phyloP scores from a whole-genome alignment of 2,797 vertebrate genomes.

The Hypotaenidia okinawae region DNA sequence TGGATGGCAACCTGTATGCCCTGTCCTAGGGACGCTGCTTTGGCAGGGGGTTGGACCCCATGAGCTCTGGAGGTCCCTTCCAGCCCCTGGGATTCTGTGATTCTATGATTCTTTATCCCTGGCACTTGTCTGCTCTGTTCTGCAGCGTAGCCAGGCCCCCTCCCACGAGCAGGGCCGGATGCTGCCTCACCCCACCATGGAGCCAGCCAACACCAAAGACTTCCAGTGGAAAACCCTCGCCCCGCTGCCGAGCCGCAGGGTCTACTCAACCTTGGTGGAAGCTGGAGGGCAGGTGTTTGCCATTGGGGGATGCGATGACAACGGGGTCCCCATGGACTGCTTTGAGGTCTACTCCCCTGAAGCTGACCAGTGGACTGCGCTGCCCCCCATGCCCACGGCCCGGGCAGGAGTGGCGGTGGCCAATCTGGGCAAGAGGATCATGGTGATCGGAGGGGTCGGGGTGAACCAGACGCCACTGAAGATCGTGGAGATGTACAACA shows the following conservation, averaged over 20 bases:
- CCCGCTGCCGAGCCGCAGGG: constrained; percentile 86
- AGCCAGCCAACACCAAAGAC: constrained; percentile 85
- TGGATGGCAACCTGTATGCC: too few relatives aligned
- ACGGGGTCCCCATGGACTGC: constrained; percentile 84
- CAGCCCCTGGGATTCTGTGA: too few relatives aligned
- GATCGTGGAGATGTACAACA: constrained; percentile 92
- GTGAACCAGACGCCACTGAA: constrained; percentile 89
- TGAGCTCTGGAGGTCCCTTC: too few relatives aligned
- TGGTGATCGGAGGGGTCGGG: constrained; percentile 94
- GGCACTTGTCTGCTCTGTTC: background rate
- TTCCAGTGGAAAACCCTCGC: constrained; percentile 95
- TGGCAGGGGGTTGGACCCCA: too few relatives aligned
- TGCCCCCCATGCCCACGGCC: constrained; percentile 90
- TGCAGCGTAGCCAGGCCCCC: background rate
- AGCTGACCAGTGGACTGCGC: constrained; percentile 89
- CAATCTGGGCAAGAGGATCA: constrained; percentile 90
- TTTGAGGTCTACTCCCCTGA: constrained; percentile 93
- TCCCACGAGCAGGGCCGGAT: background rate
- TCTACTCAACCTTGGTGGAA: constrained; percentile 91
- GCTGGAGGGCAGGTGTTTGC: constrained; percentile 91
- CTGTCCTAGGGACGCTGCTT: too few relatives aligned
- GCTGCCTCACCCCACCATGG: constrained; percentile 78
- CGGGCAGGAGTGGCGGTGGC: constrained; percentile 89
- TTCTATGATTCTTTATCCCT: background rate
- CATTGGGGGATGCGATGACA: constrained; percentile 92